Evolutionary conservation across 2,888 invertebrate genomes (phyloP).

Genomic region (Heliconius ethilla): DNA sequence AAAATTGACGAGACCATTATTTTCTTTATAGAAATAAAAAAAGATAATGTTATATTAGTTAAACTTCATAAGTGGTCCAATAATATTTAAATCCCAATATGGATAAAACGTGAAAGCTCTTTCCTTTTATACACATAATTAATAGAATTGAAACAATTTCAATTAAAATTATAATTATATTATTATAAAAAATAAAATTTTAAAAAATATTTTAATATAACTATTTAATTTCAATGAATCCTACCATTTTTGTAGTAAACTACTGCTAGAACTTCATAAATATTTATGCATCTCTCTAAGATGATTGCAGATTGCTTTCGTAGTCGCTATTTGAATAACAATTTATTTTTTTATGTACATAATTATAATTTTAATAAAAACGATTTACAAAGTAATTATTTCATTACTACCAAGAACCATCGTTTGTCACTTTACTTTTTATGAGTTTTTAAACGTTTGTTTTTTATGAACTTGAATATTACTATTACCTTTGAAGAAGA

Average conservation of each 20-base stretch:
- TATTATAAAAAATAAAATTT: too few relatives aligned
- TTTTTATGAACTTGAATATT: not conserved
- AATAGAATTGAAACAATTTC: too few relatives aligned
- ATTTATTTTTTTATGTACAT: not conserved
- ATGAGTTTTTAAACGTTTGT: slow-evolving; percentile 2
- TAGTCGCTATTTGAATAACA: not conserved
- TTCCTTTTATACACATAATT: too few relatives aligned
- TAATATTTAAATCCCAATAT: too few relatives aligned
- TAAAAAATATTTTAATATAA: too few relatives aligned
- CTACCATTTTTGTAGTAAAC: not conserved
- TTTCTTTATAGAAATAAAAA: too few relatives aligned
- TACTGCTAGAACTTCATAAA: not conserved
- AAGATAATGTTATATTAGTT: too few relatives aligned
- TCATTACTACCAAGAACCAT: not conserved
- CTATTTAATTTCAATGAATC: not conserved
- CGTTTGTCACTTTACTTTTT: not conserved
- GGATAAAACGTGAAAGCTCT: too few relatives aligned
- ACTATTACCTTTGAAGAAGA: not conserved
- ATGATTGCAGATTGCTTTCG: slow-evolving; percentile 1
- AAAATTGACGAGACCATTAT: too few relatives aligned
- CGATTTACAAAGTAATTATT: slow-evolving; percentile 3
- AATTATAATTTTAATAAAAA: slow-evolving; percentile 2
- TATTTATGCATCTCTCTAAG: not conserved
- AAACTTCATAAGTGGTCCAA: too few relatives aligned
- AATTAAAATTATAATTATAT: too few relatives aligned